Percentiles rank a stretch among this genome's conserved stretches.
These are phyloP conservation scores for Salvelinus alpinus DNA, from an alignment of 2,113 vertebrate species.

Conservation along the genomic window DNA sequence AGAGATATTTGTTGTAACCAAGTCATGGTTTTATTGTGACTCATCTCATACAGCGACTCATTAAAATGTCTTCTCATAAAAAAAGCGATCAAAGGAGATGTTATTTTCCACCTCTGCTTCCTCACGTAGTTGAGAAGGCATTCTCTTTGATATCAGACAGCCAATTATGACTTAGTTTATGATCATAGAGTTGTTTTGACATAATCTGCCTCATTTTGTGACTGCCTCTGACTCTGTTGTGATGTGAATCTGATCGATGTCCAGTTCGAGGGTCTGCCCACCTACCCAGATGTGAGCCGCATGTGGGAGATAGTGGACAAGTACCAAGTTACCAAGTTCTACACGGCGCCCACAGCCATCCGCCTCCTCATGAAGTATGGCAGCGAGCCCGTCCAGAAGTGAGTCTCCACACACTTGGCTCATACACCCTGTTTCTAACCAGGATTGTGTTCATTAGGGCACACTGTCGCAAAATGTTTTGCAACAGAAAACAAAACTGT, in stretches of 20 bases:
- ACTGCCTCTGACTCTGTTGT: background rate
- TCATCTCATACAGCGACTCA: no score
- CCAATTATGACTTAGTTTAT: no score
- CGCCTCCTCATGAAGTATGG: constrained; percentile 95
- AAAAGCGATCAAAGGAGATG: no score
- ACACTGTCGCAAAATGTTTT: no score
- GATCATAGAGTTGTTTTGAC: no score
- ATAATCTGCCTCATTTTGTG: background rate
- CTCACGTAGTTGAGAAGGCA: background rate
- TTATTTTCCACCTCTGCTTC: no score
- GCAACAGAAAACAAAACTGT: no score
- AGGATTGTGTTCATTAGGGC: background rate
- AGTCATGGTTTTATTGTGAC: no score
- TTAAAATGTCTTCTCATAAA: no score
- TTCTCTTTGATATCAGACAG: background rate
- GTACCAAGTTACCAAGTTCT: constrained; percentile 94
- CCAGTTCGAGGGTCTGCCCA: constrained; percentile 97
- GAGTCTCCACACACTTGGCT: background rate
- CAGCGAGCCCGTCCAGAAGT: constrained; percentile 74
- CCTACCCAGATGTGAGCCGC: constrained; percentile 86
- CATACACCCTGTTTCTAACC: background rate
- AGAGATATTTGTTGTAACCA: no score
- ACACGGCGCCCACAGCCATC: constrained; percentile 96
- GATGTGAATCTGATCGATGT: background rate
- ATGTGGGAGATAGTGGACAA: constrained; percentile 94